Base-by-base conservation (phyloP, 2,113 vertebrate genomes). In the Phylloscopus whistleri region DNA sequence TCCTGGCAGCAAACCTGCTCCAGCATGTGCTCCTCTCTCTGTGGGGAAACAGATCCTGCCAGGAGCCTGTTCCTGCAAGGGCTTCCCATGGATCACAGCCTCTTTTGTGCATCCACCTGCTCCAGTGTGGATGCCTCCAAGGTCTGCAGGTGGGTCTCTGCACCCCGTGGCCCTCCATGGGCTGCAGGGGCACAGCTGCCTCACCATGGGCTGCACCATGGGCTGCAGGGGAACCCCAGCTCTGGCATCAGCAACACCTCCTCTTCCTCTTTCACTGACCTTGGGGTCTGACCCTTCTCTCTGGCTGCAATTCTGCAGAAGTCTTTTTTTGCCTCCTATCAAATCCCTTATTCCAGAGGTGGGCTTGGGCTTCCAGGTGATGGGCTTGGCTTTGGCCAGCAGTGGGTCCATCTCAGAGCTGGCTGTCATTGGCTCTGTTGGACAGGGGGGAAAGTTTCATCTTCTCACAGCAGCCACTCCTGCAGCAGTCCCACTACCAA, bases 71-170 rank as follows among this genome's bases (percentile, higher is more conserved):
- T 52, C 51, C 26, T 41, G 28, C 21, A 19, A 6, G 12, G 35
- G 15, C 26, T 56, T 24, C 13, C 49, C 35, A 17, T 1, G 23
- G 13, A 22, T 39, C 31, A 10, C 60, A 53, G 17, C 59, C 35
- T 68, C 24, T 44, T 48, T 48, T 16, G 16, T 7, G 9, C 19
- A 62, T 13, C 48, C 48, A 6, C 41, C 41, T 74, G 68, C 9
- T 23, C 37, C 0, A 0, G 39, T 4, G 5, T n/a, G 30, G n/a
- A n/a, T 13, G 28, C 10, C 16, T 52, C 59, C 59, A 60, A 18
- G 24, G 35, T 24, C n/a, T 35, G 58, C 58, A 59, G 58, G 58
- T 24, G 58, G 10, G 35, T 59, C 21, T 35, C 56, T 58, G 56
- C 56, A n/a, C 8, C 33, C 21, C 4, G 5, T 35, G 56, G 21